Evolutionary conservation across 2,888 invertebrate species (phyloP), one percentile per base, ranked within the genome.

Genomic region (Hydraecia micacea): DNA sequence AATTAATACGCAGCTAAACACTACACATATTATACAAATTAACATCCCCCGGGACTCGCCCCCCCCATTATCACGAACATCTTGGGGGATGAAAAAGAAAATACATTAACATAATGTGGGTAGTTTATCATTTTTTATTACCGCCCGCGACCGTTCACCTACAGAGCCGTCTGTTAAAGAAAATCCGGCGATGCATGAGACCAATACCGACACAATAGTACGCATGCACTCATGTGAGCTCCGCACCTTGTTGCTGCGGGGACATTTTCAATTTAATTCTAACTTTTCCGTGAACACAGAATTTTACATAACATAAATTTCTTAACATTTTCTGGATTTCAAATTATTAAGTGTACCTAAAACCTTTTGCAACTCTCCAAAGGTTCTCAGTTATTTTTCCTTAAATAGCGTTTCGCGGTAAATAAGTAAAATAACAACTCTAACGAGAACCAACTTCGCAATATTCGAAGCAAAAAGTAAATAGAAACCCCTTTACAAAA

Each of bases 61-160:
- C 68, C 55, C 68, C 73, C 77, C 78, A 83, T 83, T 84, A 87
- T 81, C 81, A 76, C 77, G 49, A 80, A 81, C 80, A 82, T 86
- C 86, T 87, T 78, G 79, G 65, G 63, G 67, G 71, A 84, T 84
- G 80, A 82, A 88, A 88, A 86, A 85, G 80, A 86, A 88, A 89
- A 84, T 79, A 84, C 71, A 81, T 84, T 79, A 88, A 79, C 81
- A 84, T 86, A 87, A 89, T 81, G 86, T 75, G 60, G 73, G 83
- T 85, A 83, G 83, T 89, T 86, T 80, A 81, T 87, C 87, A 88
- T 86, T 87, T 89, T 88, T 89, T 86, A 86, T 86, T 67, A 76
- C 78, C 79, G 70, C 60, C 39, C 62, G 79, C 77, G 84, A 81
- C 83, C 80, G 70, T 72, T 70, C 73, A 65, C 84, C 69, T 70